A percentile compares a stretch with the other conserved stretches of the same genome.
phyloP scores from a whole-genome alignment of 2,797 vertebrate genomes.

The Nyctibius grandis region DNA sequence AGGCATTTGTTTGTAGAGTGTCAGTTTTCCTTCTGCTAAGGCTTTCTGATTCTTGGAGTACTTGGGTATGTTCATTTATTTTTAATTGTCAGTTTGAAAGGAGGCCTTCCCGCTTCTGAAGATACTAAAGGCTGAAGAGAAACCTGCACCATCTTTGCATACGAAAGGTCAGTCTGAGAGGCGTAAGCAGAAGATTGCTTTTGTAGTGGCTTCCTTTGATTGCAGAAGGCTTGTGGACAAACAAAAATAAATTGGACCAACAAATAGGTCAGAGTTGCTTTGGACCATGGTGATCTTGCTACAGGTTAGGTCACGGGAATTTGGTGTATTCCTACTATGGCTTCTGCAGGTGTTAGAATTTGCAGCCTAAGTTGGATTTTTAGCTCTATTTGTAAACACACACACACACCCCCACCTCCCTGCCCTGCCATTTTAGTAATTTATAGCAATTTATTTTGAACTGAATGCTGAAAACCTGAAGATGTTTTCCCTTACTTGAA shows the following conservation, averaged over 20 bases:
- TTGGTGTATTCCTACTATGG: neutral
- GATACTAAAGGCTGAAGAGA: neutral
- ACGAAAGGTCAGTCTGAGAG: neutral
- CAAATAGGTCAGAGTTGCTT: neutral
- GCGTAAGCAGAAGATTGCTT: neutral
- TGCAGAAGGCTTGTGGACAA: neutral
- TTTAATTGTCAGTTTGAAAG: neutral
- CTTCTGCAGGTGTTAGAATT: neutral
- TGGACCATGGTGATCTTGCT: fast-evolving
- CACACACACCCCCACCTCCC: too few species aligned
- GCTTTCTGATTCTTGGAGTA: neutral
- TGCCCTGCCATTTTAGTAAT: neutral
- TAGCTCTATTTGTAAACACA: neutral
- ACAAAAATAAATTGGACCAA: neutral
- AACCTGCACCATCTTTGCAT: neutral
- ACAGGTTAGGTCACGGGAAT: neutral
- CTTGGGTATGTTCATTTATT: neutral
- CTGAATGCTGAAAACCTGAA: neutral
- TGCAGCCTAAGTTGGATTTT: neutral
- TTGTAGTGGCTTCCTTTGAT: neutral
- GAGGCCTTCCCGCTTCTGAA: neutral
- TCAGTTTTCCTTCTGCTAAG: neutral
- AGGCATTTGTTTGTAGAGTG: neutral
- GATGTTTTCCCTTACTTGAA: neutral
- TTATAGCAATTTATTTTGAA: neutral